Evolutionary conservation across 30 jellyfish, hydroid and myxozoan species (phyloP).

Genomic region (Cassiopea xamachana): DNA sequence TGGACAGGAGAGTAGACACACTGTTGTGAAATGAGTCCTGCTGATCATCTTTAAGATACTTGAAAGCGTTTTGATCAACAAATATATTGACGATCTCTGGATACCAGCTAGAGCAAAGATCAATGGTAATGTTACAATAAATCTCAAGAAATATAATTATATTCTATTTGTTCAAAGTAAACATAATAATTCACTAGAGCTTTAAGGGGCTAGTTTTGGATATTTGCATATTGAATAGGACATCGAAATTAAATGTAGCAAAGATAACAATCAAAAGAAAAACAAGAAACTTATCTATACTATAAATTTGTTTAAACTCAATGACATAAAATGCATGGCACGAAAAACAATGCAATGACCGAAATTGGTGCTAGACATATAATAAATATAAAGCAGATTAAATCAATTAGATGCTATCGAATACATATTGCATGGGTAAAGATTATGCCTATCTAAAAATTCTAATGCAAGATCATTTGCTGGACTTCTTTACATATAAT

Average conservation of each 20-base stretch:
- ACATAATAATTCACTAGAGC: not conserved
- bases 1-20: slow-evolving; percentile 87
- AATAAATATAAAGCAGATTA: too few species aligned
- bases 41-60: slow-evolving; percentile 89
- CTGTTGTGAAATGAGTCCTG: slow-evolving; percentile 94
- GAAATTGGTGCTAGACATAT: too few species aligned
- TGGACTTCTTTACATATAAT: not conserved
- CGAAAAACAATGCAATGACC: too few species aligned
- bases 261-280: not conserved
- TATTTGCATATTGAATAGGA: not conserved
- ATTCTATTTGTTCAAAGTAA: not conserved
- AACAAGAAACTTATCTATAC: not conserved
- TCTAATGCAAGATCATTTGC: not conserved
- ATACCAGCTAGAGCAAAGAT: slow-evolving; percentile 81
- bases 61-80: slow-evolving; percentile 84
- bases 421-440: too few species aligned
- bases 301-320: too few species aligned
- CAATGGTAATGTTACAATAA: not conserved
- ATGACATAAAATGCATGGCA: too few species aligned
- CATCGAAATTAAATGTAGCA: not conserved
- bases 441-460: too few species aligned
- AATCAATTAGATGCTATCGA: too few species aligned
- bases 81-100: slow-evolving; percentile 96
- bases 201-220: not conserved
- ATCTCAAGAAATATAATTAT: not conserved